Percentiles rank a stretch among this genome's conserved stretches.
Evolutionary conservation across 2,113 vertebrate genomes (phyloP).

Genomic region (Ceratotherium simum): DNA sequence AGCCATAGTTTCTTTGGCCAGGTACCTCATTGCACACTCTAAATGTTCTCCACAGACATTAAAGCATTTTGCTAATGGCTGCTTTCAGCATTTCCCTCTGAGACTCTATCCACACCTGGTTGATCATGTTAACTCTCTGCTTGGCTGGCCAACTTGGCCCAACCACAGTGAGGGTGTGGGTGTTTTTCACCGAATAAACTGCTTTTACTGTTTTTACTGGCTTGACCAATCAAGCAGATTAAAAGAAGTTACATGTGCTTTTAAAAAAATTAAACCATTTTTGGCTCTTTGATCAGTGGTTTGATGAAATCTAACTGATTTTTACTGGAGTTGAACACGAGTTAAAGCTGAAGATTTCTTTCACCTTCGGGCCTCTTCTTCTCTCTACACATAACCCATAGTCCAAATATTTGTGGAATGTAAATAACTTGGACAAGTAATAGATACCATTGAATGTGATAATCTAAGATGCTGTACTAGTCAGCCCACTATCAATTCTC

Average conservation of each 20-base stretch:
- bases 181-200: slow-evolving; percentile 69
- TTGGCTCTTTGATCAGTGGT: slow-evolving; percentile 59
- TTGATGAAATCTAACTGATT: slow-evolving; percentile 70
- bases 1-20: not conserved
- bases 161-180: slow-evolving; percentile 1
- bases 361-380: not conserved
- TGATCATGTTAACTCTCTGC: slow-evolving; percentile 63
- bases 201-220: slow-evolving; percentile 67
- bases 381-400: not conserved
- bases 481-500: not conserved
- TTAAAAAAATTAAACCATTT: slow-evolving; percentile 63
- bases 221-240: slow-evolving; percentile 78
- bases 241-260: slow-evolving; percentile 62
- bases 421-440: too few species aligned
- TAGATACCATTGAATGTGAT: too few species aligned
- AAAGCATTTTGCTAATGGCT: slow-evolving; percentile 31
- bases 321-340: slow-evolving; percentile 9
- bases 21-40: not conserved
- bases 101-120: slow-evolving; percentile 60
- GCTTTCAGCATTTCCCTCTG: not conserved
- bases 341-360: slow-evolving; percentile 12
- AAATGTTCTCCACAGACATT: not conserved
- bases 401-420: too few species aligned
- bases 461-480: too few species aligned
- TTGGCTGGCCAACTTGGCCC: slow-evolving; percentile 27